Conservation (phyloP, 2,797 vertebrate species). For the Loriculus beryllinus region DNA sequence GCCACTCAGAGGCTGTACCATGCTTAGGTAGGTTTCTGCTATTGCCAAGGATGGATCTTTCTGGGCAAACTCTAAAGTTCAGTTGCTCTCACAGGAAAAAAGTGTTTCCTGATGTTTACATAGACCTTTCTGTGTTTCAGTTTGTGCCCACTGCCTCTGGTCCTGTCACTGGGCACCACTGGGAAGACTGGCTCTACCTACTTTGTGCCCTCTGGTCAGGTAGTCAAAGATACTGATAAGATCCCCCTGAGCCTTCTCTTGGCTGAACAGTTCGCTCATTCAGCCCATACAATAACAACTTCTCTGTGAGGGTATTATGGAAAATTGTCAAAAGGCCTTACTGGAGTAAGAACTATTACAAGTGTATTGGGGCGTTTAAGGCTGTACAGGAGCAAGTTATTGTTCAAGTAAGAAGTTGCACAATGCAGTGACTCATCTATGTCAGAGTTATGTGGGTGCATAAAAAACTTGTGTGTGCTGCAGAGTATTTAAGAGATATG, state of each 20-base stretch:
- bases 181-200: not conserved
- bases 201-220: not conserved
- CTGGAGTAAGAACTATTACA: not conserved
- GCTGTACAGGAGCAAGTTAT: not conserved
- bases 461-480: not conserved
- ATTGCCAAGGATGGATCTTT: not conserved
- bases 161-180: not conserved
- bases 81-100: not conserved
- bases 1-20: accelerated
- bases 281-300: accelerated
- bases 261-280: not conserved
- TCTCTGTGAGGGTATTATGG: not conserved
- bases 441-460: not conserved
- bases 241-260: not conserved
- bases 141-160: not conserved
- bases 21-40: not conserved
- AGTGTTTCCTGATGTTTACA: not conserved
- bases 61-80: accelerated
- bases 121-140: accelerated
- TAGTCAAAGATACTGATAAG: not conserved
- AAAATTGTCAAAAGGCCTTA: not conserved
- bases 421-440: not conserved
- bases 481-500: not conserved
- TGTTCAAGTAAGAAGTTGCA: not conserved
- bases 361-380: not conserved